Conservation (phyloP, 2,888 invertebrate species). For the Nudaria mundana region DNA sequence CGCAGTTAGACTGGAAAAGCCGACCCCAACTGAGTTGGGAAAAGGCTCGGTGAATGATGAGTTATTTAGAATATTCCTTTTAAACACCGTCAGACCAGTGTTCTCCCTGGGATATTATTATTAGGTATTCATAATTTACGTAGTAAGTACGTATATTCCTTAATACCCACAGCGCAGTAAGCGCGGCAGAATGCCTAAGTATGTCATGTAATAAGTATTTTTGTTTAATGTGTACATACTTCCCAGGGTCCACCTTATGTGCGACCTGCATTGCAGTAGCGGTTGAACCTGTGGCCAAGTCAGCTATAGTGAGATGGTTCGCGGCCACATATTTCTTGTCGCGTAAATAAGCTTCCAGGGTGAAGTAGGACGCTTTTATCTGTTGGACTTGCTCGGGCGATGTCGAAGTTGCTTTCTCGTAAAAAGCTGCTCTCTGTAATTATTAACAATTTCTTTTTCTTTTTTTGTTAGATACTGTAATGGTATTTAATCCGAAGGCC, state of each 20-base stretch:
- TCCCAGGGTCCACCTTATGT: conserved; percentile 34
- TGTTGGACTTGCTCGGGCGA: conserved; percentile 21
- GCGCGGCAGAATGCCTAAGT: too few relatives aligned
- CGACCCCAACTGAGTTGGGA: too few relatives aligned
- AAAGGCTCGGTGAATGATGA: too few relatives aligned
- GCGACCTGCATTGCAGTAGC: conserved; percentile 36
- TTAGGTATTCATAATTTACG: too few relatives aligned
- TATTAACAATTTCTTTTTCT: not conserved
- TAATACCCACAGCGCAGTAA: too few relatives aligned
- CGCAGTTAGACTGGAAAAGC: too few relatives aligned
- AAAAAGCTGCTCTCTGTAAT: conserved; percentile 32
- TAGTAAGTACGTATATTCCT: too few relatives aligned
- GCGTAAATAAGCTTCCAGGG: conserved; percentile 38
- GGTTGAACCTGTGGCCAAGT: conserved; percentile 41
- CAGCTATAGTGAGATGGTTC: conserved; percentile 45
- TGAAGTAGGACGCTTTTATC: conserved; percentile 35
- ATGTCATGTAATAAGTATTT: too few relatives aligned
- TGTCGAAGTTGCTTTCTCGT: conserved; percentile 16
- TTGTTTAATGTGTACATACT: conserved; percentile 37
- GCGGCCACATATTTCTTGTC: conserved; percentile 34
- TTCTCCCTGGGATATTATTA: too few relatives aligned
- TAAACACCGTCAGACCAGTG: too few relatives aligned
- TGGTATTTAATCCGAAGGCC: not conserved
- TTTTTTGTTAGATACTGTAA: not conserved
- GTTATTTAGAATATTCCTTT: too few relatives aligned